Conservation (phyloP, 2,888 invertebrate genomes). For the Dynastes grantii region DNA sequence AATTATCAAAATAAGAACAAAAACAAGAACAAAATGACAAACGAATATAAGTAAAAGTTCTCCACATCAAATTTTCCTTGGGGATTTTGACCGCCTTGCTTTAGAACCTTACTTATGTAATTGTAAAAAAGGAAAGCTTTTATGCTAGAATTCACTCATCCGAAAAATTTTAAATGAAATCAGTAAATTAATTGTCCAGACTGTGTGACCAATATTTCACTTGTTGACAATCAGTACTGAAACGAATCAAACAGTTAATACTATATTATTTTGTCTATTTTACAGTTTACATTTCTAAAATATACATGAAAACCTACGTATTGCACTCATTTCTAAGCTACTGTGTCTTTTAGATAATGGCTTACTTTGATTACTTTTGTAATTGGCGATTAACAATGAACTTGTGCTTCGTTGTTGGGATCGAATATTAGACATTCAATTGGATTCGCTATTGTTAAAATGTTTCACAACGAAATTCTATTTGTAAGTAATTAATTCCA, state of each 20-base stretch:
- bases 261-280: not conserved
- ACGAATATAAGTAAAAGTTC: slow-evolving; percentile 25
- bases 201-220: slow-evolving; percentile 29
- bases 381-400: not conserved
- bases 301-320: slow-evolving; percentile 7
- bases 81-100: slow-evolving; percentile 2
- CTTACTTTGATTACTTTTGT: not conserved
- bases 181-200: slow-evolving; percentile 10
- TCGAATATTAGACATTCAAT: not conserved
- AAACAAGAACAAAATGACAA: slow-evolving; percentile 8
- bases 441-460: not conserved
- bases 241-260: slow-evolving; percentile 2
- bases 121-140: slow-evolving; percentile 10
- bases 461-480: not conserved
- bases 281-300: not conserved
- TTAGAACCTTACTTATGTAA: slow-evolving; percentile 31
- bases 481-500: not conserved
- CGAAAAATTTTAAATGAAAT: slow-evolving; percentile 34
- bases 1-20: slow-evolving; percentile 2
- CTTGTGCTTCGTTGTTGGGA: not conserved
- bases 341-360: not conserved
- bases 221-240: slow-evolving; percentile 22
- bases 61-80: slow-evolving; percentile 12
- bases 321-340: slow-evolving; percentile 13
- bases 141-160: slow-evolving; percentile 20